These are phyloP conservation scores for Macrophya alboannulata DNA, from an alignment of 2,888 invertebrate species.

Conservation along the genomic window DNA sequence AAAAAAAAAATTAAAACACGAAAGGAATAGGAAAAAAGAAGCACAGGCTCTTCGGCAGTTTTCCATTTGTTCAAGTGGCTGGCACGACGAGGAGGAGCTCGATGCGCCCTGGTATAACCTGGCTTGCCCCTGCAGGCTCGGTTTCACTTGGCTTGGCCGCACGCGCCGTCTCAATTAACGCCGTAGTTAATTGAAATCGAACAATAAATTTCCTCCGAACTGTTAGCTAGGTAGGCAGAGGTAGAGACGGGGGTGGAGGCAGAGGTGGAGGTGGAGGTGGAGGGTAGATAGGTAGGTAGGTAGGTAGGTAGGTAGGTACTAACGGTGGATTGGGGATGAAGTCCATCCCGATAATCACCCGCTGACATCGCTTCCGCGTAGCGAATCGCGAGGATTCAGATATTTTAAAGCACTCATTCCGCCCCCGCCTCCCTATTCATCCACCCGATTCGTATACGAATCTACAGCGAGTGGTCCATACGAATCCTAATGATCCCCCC, in stretches of 20 bases:
- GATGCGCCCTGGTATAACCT: not conserved
- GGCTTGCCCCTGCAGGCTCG: not conserved
- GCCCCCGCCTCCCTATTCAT: not conserved
- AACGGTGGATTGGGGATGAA: slow-evolving; percentile 2
- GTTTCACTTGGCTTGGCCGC: not conserved
- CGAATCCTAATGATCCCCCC: slow-evolving; percentile 49
- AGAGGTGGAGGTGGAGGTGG: not conserved
- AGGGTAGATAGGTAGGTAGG: not conserved
- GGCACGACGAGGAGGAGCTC: slow-evolving; percentile 15
- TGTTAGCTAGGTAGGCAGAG: not conserved
- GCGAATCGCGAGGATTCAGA: slow-evolving; percentile 29
- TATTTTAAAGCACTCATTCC: slow-evolving; percentile 49
- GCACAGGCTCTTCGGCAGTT: not conserved
- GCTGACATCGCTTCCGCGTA: slow-evolving; percentile 26
- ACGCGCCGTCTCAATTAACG: slow-evolving; percentile 51
- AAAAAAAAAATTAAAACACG: not conserved
- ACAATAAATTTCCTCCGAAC: slow-evolving; percentile 37
- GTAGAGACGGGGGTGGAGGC: not conserved
- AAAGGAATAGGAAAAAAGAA: not conserved
- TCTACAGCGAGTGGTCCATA: slow-evolving; percentile 44
- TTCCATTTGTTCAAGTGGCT: slow-evolving; percentile 46
- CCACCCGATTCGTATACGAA: not conserved
- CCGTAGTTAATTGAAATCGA: slow-evolving; percentile 53
- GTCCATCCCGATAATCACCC: slow-evolving; percentile 51
- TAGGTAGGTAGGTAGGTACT: not conserved